Conservation (phyloP, 2,797 vertebrate species). For the Tokudaia muenninki region DNA sequence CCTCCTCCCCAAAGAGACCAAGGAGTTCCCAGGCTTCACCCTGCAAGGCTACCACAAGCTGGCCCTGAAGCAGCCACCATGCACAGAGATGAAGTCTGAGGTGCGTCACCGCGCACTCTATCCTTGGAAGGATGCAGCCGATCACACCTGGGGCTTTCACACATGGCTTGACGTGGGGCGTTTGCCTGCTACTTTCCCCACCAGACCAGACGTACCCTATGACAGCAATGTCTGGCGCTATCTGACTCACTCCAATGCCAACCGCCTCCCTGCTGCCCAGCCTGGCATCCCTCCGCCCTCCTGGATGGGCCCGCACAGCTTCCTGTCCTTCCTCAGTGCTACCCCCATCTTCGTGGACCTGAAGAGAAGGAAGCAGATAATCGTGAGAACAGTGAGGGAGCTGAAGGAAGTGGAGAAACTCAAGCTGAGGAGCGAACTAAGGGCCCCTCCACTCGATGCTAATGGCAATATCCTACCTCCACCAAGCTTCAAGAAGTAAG, state of each 20-base stretch:
- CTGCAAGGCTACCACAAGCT: slow-evolving; percentile 64
- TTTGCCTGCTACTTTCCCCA: slow-evolving; percentile 79
- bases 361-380: slow-evolving; percentile 64
- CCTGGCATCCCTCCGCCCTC: slow-evolving; percentile 82
- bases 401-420: slow-evolving; percentile 70
- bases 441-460: slow-evolving; percentile 77
- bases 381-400: slow-evolving; percentile 41
- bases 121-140: background rate
- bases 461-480: slow-evolving; percentile 78
- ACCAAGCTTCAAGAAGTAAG: slow-evolving; percentile 81
- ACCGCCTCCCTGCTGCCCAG: background rate
- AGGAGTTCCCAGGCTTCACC: slow-evolving; percentile 78
- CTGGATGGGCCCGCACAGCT: slow-evolving; percentile 80
- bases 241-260: slow-evolving; percentile 54
- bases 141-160: slow-evolving; percentile 82
- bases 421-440: slow-evolving; percentile 79
- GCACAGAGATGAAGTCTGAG: slow-evolving; percentile 65
- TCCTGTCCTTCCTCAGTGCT: slow-evolving; percentile 72
- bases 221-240: slow-evolving; percentile 85
- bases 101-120: background rate
- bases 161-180: slow-evolving; percentile 84
- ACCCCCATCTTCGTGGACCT: slow-evolving; percentile 62
- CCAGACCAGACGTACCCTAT: slow-evolving; percentile 70
- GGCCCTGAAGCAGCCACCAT: slow-evolving; percentile 62
- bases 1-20: slow-evolving; percentile 22